Percentiles rank a stretch among this genome's conserved stretches.
These are phyloP conservation scores for Clarias macrocephalus DNA, from an alignment of 2,113 vertebrate genomes.

Conservation along the genomic window DNA sequence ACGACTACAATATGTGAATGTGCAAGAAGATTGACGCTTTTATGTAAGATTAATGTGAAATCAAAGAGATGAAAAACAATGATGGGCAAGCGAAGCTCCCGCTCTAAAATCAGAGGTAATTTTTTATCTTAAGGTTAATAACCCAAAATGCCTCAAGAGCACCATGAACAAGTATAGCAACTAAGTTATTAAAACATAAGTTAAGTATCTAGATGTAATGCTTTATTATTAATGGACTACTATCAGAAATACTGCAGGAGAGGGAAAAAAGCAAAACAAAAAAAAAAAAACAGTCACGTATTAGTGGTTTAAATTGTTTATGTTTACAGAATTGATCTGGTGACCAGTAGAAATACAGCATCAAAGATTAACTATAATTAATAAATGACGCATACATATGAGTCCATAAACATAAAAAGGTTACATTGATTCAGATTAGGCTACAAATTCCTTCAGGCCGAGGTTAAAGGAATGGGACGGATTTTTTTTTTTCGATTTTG, in stretches of 20 bases:
- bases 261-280: too few relatives aligned
- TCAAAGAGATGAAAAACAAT: slow-evolving; percentile 19
- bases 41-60: slow-evolving; percentile 2
- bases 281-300: not conserved
- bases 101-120: not conserved
- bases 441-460: too few relatives aligned
- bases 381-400: not conserved
- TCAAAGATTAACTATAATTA: not conserved
- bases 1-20: not conserved
- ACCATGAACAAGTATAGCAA: not conserved
- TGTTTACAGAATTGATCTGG: not conserved
- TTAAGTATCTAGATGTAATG: not conserved
- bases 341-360: too few relatives aligned
- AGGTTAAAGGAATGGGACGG: too few relatives aligned
- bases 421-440: too few relatives aligned
- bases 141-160: not conserved
- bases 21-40: not conserved
- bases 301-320: not conserved
- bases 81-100: not conserved
- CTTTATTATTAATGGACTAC: not conserved
- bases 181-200: not conserved
- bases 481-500: too few relatives aligned
- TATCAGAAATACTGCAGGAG: not conserved
- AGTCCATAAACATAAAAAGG: not conserved
- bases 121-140: not conserved